phyloP scores from a whole-genome alignment of 2,797 vertebrate genomes.

The Melopsittacus undulatus region DNA sequence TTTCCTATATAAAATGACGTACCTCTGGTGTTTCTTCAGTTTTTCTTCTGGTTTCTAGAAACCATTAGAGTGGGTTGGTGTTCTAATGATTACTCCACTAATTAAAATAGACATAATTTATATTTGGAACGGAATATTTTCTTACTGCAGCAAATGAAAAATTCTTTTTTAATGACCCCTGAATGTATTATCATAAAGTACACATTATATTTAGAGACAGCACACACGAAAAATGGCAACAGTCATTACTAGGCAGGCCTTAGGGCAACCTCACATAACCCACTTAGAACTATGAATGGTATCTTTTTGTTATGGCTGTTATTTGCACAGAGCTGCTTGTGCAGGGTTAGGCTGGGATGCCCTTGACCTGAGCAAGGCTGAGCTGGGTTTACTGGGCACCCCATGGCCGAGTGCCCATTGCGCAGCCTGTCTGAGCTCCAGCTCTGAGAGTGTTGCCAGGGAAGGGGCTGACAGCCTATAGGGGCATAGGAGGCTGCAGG shows the following conservation, averaged over 20 bases:
- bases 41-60: neutral
- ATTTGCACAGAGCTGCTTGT: neutral
- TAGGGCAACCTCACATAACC: neutral
- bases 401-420: neutral
- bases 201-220: neutral
- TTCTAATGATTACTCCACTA: neutral
- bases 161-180: neutral
- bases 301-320: neutral
- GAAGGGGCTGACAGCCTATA: rapidly evolving
- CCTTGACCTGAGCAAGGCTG: rapidly evolving
- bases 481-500: rapidly evolving
- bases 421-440: neutral
- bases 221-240: neutral
- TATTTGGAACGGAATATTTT: neutral
- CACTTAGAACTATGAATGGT: neutral
- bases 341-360: neutral
- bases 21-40: neutral
- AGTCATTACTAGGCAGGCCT: neutral
- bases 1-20: neutral
- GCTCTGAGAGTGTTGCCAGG: rapidly evolving
- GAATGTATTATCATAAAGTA: neutral
- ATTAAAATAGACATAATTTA: neutral
- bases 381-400: rapidly evolving
- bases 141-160: neutral
- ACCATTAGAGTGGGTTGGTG: neutral